Evolutionary conservation across 2,797 vertebrate species (phyloP), one percentile per base, ranked within the genome.

Genomic region (Propithecus deckenii): DNA sequence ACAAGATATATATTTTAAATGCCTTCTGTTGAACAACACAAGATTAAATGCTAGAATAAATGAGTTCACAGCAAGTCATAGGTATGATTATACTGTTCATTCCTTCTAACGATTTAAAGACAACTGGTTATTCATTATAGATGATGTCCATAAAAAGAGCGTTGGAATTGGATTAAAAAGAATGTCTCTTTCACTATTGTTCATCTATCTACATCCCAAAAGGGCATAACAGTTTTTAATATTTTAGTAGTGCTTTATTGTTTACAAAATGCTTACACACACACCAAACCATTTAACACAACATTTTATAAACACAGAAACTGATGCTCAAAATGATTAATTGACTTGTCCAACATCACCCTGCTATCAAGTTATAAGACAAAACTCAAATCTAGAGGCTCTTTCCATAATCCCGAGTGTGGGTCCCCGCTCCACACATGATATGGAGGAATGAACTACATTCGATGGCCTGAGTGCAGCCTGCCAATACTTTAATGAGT

Each of bases 41-140:
- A 87, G 86, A 93, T 95, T 95, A 93, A 89, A 81, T 63, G 41
- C 63, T 86, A 63, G n/a, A 89, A 75, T 94, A 93, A 93, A 50
- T 76, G 71, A 84, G 25, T 78, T 96, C 75, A 69, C 12, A 57
- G 35, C 32, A 89, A 94, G 55, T 69, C 61, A 81, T 76, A 61
- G 46, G 22, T 74, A 18, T 87, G 86, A 96, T 93, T 86, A 91
- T 10, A 30, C 9, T 57, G 9, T 94, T 92, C 0, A 0, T 35
- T 78, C 1, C 18, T 81, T 88, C 71, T 76, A 81, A 87, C 38
- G 41, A 93, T 89, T 95, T 91, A 91, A 94, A 71, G 50, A 84
- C 57, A 91, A 57, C 5, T 74, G 28, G 2, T 79, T 91, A 84
- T 59, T 52, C 41, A 81, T 95, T 94, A 80, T 48, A 87, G 48